A percentile compares a stretch with the other conserved stretches of the same genome.
Conservation (phyloP, 1,140 invertebrate species). For the Pygmarrhopalites habei region DNA sequence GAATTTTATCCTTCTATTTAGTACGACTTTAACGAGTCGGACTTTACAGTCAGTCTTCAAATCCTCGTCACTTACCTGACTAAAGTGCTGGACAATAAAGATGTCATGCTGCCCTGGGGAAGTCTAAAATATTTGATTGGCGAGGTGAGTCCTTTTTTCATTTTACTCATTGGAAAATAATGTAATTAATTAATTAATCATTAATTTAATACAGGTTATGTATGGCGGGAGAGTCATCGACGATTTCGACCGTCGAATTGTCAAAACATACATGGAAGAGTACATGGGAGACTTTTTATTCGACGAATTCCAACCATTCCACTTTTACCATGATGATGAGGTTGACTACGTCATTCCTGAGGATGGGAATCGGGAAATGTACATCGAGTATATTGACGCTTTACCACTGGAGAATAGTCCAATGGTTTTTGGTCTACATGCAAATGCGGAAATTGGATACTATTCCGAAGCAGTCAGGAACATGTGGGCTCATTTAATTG, state of each 20-base stretch:
- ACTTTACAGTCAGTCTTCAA: conserved; percentile 76
- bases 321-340: conserved; percentile 68
- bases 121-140: conserved; percentile 85
- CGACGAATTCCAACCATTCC: conserved; percentile 78
- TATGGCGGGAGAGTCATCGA: conserved; percentile 87
- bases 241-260: conserved; percentile 74
- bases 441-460: conserved; percentile 87
- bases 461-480: conserved; percentile 73
- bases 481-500: conserved; percentile 75
- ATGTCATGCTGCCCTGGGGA: conserved; percentile 69
- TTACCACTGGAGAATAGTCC: conserved; percentile 67
- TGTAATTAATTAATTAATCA: not conserved
- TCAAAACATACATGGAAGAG: conserved; percentile 81
- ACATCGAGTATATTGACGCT: conserved; percentile 64
- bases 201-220: conserved; percentile 62
- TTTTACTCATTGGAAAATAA: not conserved
- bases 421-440: conserved; percentile 79
- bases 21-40: conserved; percentile 90
- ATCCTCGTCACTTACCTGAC: conserved; percentile 75
- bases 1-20: no score
- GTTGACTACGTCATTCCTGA: conserved; percentile 73
- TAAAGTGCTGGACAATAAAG: conserved; percentile 55
- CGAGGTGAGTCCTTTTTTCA: conserved; percentile 51
- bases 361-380: conserved; percentile 59
- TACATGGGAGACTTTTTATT: conserved; percentile 90